phyloP scores from a whole-genome alignment of 2,113 vertebrate species.

The Trichomycterus rosablanca region DNA sequence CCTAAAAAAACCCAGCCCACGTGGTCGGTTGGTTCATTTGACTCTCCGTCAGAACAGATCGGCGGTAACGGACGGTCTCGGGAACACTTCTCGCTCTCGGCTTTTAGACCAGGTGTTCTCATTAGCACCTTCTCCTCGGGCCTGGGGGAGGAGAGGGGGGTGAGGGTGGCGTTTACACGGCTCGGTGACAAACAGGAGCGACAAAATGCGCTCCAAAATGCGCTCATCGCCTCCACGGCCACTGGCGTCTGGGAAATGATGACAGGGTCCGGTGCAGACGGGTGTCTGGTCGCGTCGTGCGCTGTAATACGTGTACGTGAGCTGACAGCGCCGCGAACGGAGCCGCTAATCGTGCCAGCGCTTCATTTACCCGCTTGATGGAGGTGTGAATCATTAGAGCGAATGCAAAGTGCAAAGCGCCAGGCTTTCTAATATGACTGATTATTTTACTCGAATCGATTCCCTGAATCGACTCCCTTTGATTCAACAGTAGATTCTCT shows the following conservation, averaged over 20 bases:
- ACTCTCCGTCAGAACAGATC: constrained; percentile 11
- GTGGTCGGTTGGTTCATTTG: too few species aligned
- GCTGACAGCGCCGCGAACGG: background rate
- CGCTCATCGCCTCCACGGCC: background rate
- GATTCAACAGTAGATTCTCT: too few species aligned
- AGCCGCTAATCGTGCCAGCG: constrained; percentile 1
- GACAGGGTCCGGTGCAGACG: too few species aligned
- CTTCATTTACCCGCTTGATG: constrained; percentile 31
- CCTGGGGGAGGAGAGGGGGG: constrained; percentile 13
- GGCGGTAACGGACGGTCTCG: constrained; percentile 1
- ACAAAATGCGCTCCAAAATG: background rate
- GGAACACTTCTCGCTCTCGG: constrained; percentile 44
- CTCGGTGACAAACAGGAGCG: constrained; percentile 12
- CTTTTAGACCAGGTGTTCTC: constrained; percentile 43
- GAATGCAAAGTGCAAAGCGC: constrained; percentile 10
- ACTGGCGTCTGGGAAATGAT: background rate
- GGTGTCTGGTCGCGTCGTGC: too few species aligned
- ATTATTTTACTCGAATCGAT: too few species aligned
- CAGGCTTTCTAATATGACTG: too few species aligned
- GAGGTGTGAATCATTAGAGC: constrained; percentile 9
- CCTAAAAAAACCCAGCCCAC: too few species aligned
- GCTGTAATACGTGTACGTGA: background rate
- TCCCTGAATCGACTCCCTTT: too few species aligned
- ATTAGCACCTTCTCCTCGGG: constrained; percentile 35
- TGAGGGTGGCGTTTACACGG: constrained; percentile 11